Conservation (phyloP, 2,113 vertebrate genomes). For the Maccullochella peelii region DNA sequence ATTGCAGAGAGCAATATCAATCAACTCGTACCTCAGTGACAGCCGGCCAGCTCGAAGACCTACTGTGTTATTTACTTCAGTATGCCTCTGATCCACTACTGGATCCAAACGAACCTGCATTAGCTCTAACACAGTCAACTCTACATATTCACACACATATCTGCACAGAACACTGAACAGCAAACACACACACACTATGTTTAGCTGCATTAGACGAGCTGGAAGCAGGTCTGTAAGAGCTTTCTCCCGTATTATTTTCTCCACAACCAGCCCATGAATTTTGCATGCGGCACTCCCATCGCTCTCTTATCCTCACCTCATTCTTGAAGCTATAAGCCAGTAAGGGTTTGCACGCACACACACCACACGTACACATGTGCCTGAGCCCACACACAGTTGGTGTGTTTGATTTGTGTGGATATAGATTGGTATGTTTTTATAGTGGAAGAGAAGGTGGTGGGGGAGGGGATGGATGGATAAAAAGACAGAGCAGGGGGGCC, state of each 20-base stretch:
- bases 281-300: constrained; percentile 60
- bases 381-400: constrained; percentile 2
- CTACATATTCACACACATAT: constrained; percentile 14
- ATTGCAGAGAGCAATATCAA: constrained; percentile 53
- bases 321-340: constrained; percentile 41
- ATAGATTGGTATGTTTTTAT: constrained; percentile 69
- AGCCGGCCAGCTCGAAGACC: constrained; percentile 46
- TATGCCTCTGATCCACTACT: constrained; percentile 44
- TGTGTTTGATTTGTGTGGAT: constrained; percentile 58
- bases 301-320: constrained; percentile 24
- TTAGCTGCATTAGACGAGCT: constrained; percentile 44
- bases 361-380: not conserved
- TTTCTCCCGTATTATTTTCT: constrained; percentile 67
- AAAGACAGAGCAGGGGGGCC: constrained; percentile 13
- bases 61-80: constrained; percentile 62
- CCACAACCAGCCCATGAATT: constrained; percentile 62
- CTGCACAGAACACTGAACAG: not conserved
- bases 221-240: constrained; percentile 48
- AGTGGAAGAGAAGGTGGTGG: constrained; percentile 15
- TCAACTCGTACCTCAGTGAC: constrained; percentile 54
- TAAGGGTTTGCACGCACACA: constrained; percentile 19
- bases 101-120: constrained; percentile 33
- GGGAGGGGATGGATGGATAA: constrained; percentile 2
- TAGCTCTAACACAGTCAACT: constrained; percentile 28
- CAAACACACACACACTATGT: constrained; percentile 32